These are phyloP conservation scores for Agelaius tricolor DNA, from an alignment of 2,113 vertebrate genomes.

Conservation along the genomic window DNA sequence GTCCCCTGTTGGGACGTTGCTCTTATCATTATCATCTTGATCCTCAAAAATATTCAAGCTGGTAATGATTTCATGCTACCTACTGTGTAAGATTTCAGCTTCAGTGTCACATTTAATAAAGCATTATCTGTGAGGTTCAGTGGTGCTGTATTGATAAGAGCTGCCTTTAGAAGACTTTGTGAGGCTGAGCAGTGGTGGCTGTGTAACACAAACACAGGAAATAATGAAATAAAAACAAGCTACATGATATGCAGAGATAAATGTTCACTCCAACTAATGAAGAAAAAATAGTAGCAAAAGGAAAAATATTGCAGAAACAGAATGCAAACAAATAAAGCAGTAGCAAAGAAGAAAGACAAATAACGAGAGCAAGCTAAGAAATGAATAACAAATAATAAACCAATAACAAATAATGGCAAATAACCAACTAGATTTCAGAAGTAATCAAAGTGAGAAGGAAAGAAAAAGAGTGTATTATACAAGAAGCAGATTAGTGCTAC, in stretches of 20 bases:
- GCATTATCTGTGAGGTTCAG: constrained; percentile 68
- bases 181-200: constrained; percentile 33
- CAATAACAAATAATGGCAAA: constrained; percentile 15
- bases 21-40: constrained; percentile 74
- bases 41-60: constrained; percentile 73
- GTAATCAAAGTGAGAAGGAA: constrained; percentile 13
- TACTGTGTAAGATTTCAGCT: constrained; percentile 72
- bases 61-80: constrained; percentile 75
- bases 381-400: constrained; percentile 34
- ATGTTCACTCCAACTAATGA: constrained; percentile 42
- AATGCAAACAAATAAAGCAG: not conserved
- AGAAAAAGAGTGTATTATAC: not conserved
- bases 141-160: constrained; percentile 52
- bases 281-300: constrained; percentile 28
- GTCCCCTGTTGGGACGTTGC: constrained; percentile 57
- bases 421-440: not conserved
- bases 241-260: constrained; percentile 31
- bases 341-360: constrained; percentile 25
- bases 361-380: constrained; percentile 38
- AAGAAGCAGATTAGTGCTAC: not conserved
- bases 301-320: not conserved
- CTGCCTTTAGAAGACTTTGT: constrained; percentile 48
- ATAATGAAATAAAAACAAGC: constrained; percentile 64
- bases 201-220: constrained; percentile 20
- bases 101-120: constrained; percentile 76